Evolutionary conservation across 1,140 invertebrate genomes (phyloP).

Genomic region (Tribolium castaneum): DNA sequence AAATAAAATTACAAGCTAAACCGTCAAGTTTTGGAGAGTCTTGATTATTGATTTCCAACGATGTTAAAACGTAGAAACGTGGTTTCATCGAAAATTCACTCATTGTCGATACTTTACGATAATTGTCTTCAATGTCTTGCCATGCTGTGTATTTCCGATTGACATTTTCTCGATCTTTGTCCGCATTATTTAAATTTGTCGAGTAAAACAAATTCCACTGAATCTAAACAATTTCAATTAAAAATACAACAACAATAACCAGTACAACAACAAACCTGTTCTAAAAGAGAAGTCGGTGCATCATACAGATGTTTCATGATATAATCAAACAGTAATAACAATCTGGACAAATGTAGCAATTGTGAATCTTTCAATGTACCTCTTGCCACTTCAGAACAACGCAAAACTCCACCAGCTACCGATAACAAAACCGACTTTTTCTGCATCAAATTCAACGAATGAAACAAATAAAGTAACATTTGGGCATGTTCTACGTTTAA

Average conservation of each 20-base stretch:
- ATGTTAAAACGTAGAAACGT: conserved; percentile 87
- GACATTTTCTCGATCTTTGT: conserved; percentile 68
- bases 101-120: conserved; percentile 76
- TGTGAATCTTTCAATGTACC: conserved; percentile 74
- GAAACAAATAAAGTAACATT: conserved; percentile 92
- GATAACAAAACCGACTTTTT: conserved; percentile 93
- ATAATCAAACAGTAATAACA: conserved; percentile 93
- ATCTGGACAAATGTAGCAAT: conserved; percentile 83
- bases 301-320: conserved; percentile 96
- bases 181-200: conserved; percentile 69
- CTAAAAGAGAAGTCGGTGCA: conserved; percentile 78
- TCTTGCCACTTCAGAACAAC: conserved; percentile 75
- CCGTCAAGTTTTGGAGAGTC: conserved; percentile 92
- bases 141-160: conserved; percentile 80
- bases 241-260: not conserved
- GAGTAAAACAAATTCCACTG: conserved; percentile 86
- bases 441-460: conserved; percentile 94
- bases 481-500: conserved; percentile 97
- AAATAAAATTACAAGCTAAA: conserved; percentile 92
- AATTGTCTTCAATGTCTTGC: conserved; percentile 84
- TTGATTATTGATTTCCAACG: conserved; percentile 80
- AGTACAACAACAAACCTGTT: conserved; percentile 71
- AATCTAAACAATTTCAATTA: conserved; percentile 68
- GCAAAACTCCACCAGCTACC: conserved; percentile 76
- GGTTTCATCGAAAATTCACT: conserved; percentile 85